These are phyloP conservation scores for Eulithis testata DNA, from an alignment of 2,888 invertebrate genomes.

Conservation along the genomic window DNA sequence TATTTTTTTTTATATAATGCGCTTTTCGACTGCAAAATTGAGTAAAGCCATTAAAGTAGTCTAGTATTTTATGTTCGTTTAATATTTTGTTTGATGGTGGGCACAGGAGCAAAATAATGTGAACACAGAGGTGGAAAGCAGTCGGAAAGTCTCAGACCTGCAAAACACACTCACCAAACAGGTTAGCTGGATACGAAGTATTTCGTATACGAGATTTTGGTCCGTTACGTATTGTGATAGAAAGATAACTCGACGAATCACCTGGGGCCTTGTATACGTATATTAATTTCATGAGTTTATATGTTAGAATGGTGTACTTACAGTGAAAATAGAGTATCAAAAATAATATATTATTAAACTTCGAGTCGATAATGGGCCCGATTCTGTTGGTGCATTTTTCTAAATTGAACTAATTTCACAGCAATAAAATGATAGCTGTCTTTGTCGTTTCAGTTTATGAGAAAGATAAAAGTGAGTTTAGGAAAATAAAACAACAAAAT, in stretches of 20 bases:
- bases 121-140: slow-evolving; percentile 74
- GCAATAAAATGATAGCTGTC: too few relatives aligned
- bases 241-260: background rate
- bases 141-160: slow-evolving; percentile 89
- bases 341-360: too few relatives aligned
- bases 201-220: slow-evolving; percentile 15
- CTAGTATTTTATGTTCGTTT: slow-evolving; percentile 50
- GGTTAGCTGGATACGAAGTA: slow-evolving; percentile 74
- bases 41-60: slow-evolving; percentile 28
- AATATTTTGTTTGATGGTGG: slow-evolving; percentile 64
- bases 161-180: slow-evolving; percentile 95
- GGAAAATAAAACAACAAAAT: too few relatives aligned
- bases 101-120: slow-evolving; percentile 76
- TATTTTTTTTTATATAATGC: background rate
- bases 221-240: slow-evolving; percentile 37
- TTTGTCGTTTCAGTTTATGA: too few relatives aligned
- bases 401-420: too few relatives aligned
- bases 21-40: background rate
- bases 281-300: too few relatives aligned
- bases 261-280: too few relatives aligned
- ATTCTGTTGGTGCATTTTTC: too few relatives aligned
- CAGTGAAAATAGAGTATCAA: too few relatives aligned
- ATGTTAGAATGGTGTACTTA: too few relatives aligned
- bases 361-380: too few relatives aligned
- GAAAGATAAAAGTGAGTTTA: too few relatives aligned